phyloP scores from a whole-genome alignment of 2,113 vertebrate species.

The Cyprinodon brontotheroides region DNA sequence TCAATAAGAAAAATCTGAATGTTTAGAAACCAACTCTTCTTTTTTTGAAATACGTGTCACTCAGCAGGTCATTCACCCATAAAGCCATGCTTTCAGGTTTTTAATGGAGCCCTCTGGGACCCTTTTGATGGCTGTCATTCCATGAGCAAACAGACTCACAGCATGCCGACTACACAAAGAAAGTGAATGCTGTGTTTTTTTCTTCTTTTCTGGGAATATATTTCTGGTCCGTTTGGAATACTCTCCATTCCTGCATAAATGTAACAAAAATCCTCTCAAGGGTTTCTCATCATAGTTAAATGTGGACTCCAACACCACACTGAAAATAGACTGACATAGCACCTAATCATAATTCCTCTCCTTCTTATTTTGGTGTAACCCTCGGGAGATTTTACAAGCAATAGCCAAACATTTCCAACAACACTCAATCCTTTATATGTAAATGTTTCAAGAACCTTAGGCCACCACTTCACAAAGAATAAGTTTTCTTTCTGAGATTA shows the following conservation, averaged over 20 bases:
- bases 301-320: background rate
- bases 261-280: no score
- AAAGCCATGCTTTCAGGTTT: slow-evolving; percentile 17
- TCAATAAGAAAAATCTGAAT: background rate
- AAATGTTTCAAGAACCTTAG: no score
- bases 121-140: slow-evolving; percentile 18
- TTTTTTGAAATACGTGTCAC: slow-evolving; percentile 13
- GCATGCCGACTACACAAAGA: background rate
- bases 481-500: background rate
- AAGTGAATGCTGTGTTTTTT: background rate
- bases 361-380: background rate
- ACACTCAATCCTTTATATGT: no score
- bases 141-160: background rate
- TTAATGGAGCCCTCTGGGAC: slow-evolving; percentile 19
- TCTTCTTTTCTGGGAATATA: background rate
- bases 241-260: background rate
- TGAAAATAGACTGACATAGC: background rate
- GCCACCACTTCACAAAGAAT: background rate
- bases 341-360: background rate
- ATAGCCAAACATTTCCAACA: background rate
- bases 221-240: background rate
- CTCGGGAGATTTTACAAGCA: background rate
- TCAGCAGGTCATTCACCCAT: slow-evolving; percentile 14
- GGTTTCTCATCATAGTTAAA: no score
- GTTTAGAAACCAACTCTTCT: background rate